Evolutionary conservation across 2,113 vertebrate genomes (phyloP), one percentile per base, ranked within the genome.

Genomic region (Pristiophorus japonicus): DNA sequence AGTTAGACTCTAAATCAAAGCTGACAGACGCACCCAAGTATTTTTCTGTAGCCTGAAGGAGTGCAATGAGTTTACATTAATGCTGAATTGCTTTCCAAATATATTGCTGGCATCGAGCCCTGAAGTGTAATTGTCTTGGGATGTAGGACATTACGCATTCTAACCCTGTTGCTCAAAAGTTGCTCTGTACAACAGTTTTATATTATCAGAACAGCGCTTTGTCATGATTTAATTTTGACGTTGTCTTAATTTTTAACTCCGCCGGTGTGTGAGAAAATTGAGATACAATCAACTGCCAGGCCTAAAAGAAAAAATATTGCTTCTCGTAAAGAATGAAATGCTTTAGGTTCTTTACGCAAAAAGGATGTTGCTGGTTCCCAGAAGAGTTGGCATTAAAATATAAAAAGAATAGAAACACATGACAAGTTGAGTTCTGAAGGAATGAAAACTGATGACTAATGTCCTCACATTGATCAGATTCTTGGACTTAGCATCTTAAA

Each of bases 401-500:
- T n/a, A 20, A 24, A 85, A 51, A 87, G 84, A 27, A 63, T 38
- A 92, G 42, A 73, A 94, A 94, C 24, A 45, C 22, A 70, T 30
- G 27, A 27, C 11, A 70, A 27, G 47, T 30, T 67, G 11, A 47
- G 16, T 51, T 51, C 42, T 73, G 93, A 45, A 70, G 73, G 66
- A 30, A 73, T 65, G 16, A 73, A 92, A 92, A 38, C 0, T 51
- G 24, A 16, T 51, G 65, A 94, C 93, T n/a, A n/a, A n/a, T n/a
- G n/a, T n/a, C n/a, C n/a, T 73, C 51, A 94, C 92, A 94, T 67
- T 94, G 24, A 47, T 70, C 93, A 47, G 66, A 70, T 73, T 94
- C 45, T 67, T 7, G 42, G 62, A 65, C 20, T 73, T 47, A 14
- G 93, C 45, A 94, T 8, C 47, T 65, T 55, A 22, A 65, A 92